A percentile compares a stretch with the other conserved stretches of the same genome.
Evolutionary conservation across 2,888 invertebrate genomes (phyloP).

Genomic region (Nymphalis polychloros): DNA sequence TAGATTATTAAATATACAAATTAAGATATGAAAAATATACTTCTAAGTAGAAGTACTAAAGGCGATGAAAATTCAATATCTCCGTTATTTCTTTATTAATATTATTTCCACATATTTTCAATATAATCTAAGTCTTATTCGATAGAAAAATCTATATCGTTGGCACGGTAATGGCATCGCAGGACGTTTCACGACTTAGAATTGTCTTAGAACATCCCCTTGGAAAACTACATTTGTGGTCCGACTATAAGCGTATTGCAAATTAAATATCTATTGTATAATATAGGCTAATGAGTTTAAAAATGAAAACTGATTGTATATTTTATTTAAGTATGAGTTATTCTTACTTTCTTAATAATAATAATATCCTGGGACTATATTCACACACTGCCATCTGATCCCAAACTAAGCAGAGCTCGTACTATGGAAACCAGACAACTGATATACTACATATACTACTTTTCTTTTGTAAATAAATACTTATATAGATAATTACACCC

Average conservation of each 20-base stretch:
- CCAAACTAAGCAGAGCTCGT: too few species aligned
- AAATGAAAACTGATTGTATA: too few species aligned
- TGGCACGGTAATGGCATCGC: neutral
- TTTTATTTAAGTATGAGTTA: too few species aligned
- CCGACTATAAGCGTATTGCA: neutral
- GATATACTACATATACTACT: too few species aligned
- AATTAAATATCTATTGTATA: neutral
- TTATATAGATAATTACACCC: too few species aligned
- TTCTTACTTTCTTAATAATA: too few species aligned
- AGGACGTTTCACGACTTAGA: neutral
- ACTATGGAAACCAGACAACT: too few species aligned
- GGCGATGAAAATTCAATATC: neutral
- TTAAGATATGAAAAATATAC: neutral
- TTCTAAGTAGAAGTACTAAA: neutral
- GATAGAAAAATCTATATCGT: slow-evolving; percentile 2
- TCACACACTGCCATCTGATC: too few species aligned
- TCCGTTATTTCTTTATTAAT: neutral
- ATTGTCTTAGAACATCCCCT: neutral
- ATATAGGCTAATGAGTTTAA: too few species aligned
- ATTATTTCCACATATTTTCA: neutral
- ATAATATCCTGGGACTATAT: too few species aligned
- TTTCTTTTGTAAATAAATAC: too few species aligned
- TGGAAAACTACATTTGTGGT: neutral
- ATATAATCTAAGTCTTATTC: neutral
- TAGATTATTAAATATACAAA: neutral